phyloP scores from a whole-genome alignment of 2,888 invertebrate genomes.

The Matsumyia berberina region DNA sequence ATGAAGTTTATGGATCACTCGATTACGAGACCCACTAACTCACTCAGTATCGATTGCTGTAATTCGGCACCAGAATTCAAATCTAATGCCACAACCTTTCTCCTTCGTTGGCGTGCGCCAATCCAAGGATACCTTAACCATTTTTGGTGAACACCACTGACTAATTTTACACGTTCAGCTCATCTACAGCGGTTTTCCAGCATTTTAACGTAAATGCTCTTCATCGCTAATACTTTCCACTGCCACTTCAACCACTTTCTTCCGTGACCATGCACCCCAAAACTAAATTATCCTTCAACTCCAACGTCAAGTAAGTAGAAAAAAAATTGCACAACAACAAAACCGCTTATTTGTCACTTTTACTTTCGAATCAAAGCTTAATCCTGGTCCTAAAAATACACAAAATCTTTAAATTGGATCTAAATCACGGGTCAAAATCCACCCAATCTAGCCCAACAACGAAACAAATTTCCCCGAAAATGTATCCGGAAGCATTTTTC shows the following conservation, averaged over 20 bases:
- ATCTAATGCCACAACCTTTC: no score
- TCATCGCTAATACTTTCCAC: neutral
- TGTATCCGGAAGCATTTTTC: constrained; percentile 71
- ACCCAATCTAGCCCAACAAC: constrained; percentile 52
- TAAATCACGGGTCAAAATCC: constrained; percentile 65
- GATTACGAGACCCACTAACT: no score
- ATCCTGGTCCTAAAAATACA: constrained; percentile 42
- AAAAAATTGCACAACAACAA: constrained; percentile 25
- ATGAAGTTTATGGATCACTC: no score
- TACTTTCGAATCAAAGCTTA: constrained; percentile 23
- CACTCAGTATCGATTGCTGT: no score
- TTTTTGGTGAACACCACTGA: no score
- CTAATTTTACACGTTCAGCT: no score
- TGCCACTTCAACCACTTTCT: neutral
- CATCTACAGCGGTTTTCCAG: no score
- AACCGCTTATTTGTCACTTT: constrained; percentile 70
- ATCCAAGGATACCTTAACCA: no score
- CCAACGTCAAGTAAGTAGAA: constrained; percentile 6
- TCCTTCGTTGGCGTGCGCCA: no score
- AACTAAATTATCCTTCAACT: constrained; percentile 17
- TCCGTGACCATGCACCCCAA: neutral
- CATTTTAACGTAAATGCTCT: no score
- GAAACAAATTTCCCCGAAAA: constrained; percentile 53
- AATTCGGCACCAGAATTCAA: no score
- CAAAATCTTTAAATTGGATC: constrained; percentile 73